Conservation (phyloP, 2,113 vertebrate species). For the Maccullochella peelii region DNA sequence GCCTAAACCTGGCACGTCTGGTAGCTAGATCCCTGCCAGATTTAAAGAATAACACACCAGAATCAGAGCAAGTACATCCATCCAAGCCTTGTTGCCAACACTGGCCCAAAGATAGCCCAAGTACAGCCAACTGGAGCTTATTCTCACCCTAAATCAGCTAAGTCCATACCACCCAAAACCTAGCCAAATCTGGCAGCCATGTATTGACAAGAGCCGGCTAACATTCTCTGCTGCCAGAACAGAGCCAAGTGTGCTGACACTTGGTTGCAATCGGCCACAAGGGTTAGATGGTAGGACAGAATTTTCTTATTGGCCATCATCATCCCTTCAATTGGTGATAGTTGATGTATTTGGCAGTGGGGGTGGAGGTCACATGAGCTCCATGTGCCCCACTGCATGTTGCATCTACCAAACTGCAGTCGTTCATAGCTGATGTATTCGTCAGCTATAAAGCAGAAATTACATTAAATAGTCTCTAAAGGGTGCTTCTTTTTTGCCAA, state of each 20-base stretch:
- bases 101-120: neutral
- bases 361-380: neutral
- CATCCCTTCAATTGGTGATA: neutral
- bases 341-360: neutral
- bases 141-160: neutral
- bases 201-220: neutral
- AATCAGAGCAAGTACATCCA: neutral
- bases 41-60: slow-evolving; percentile 29
- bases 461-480: slow-evolving; percentile 54
- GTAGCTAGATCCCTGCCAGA: slow-evolving; percentile 11
- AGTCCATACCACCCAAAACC: neutral
- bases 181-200: slow-evolving; percentile 5
- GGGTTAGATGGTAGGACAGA: neutral
- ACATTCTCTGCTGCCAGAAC: neutral
- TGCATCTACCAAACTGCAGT: neutral
- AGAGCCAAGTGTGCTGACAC: neutral
- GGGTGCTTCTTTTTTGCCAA: slow-evolving; percentile 40
- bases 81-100: slow-evolving; percentile 10
- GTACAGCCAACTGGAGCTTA: slow-evolving; percentile 21
- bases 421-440: neutral
- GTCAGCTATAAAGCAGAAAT: slow-evolving; percentile 27
- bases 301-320: slow-evolving; percentile 20
- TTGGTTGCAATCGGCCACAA: slow-evolving; percentile 5
- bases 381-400: slow-evolving; percentile 5
- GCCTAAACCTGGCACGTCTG: slow-evolving; percentile 1